phyloP scores from a whole-genome alignment of 2,888 invertebrate species.

The Mystacides longicornis region DNA sequence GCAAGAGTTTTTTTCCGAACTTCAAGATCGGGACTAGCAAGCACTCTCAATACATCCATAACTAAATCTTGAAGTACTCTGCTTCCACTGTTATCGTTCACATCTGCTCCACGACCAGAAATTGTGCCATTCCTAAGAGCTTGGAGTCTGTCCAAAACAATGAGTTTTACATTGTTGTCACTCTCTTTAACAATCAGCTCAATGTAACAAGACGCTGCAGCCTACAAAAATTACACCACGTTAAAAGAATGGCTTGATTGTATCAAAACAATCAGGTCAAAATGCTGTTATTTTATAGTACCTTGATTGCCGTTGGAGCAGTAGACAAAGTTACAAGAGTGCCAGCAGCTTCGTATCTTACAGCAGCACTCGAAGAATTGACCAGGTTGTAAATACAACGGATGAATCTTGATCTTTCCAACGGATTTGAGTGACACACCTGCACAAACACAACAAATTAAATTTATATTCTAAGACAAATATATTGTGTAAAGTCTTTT shows the following conservation, averaged over 20 bases:
- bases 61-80: slow-evolving; percentile 79
- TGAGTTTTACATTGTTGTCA: slow-evolving; percentile 99
- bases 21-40: slow-evolving; percentile 90
- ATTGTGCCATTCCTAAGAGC: slow-evolving; percentile 76
- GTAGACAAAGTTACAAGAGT: slow-evolving; percentile 95
- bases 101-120: slow-evolving; percentile 84
- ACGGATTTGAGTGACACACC: slow-evolving; percentile 95
- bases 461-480: neutral
- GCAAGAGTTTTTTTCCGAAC: slow-evolving; percentile 81
- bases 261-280: too few species aligned
- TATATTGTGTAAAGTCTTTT: neutral
- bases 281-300: slow-evolving; percentile 29
- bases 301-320: slow-evolving; percentile 94
- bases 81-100: slow-evolving; percentile 71
- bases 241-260: too few species aligned
- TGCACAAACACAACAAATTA: slow-evolving; percentile 34
- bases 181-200: slow-evolving; percentile 99
- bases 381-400: slow-evolving; percentile 96
- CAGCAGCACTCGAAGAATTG: slow-evolving; percentile 92
- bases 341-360: slow-evolving; percentile 97
- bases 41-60: slow-evolving; percentile 94
- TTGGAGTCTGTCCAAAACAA: slow-evolving; percentile 89
- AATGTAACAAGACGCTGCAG: slow-evolving; percentile 96
- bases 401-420: slow-evolving; percentile 93
- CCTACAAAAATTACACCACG: slow-evolving; percentile 41